Evolutionary conservation across 1,140 invertebrate genomes (phyloP), one percentile per base, ranked within the genome.

Genomic region (Apis cerana): DNA sequence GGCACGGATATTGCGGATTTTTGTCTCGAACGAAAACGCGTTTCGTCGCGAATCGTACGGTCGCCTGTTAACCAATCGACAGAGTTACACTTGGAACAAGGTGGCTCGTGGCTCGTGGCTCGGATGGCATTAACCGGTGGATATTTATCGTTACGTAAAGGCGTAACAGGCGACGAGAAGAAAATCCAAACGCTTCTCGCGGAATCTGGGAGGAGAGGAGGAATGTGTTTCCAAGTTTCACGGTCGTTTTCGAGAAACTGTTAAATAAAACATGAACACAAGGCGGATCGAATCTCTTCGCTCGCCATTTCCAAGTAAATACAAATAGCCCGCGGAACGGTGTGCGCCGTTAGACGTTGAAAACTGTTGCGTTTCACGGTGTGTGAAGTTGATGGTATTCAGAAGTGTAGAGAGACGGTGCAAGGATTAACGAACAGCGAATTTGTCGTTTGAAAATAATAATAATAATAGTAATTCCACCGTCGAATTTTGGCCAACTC

Each of bases 1-100:
- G 19, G 19, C 75, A 48, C 69, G 69, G 33, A 7, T 43, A 4
- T 43, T 43, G 33, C 33, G 0, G 33, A 43, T 43, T 43, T 43
- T 43, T 43, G 33, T 43, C 54, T 56, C 17, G 48, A 48, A 62
- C 33, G 33, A 33, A 33, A 33, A 33, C 19, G n/a, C n/a, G 23
- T 52, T 61, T 58, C 65, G 62, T 19, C 64, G 61, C 76, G 82
- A 56, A 65, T 82, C 80, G 59, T 62, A 84, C 65, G 84, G 48
- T 59, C 23, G 27, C 58, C 83, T 61, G 86, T 88, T 88, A 88
- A 85, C 83, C 87, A 83, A 88, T 88, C 87, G 86, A 88, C 87
- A 83, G 87, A 88, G 80, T 88, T 88, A 85, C 87, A 70, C 86
- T 67, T 65, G 56, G 71, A 80, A 82, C 75, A 48, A 75, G 54